Evolutionary conservation across 1,140 invertebrate genomes (phyloP), one percentile per base, ranked within the genome.

Genomic region (Brachionus plicatilis): DNA sequence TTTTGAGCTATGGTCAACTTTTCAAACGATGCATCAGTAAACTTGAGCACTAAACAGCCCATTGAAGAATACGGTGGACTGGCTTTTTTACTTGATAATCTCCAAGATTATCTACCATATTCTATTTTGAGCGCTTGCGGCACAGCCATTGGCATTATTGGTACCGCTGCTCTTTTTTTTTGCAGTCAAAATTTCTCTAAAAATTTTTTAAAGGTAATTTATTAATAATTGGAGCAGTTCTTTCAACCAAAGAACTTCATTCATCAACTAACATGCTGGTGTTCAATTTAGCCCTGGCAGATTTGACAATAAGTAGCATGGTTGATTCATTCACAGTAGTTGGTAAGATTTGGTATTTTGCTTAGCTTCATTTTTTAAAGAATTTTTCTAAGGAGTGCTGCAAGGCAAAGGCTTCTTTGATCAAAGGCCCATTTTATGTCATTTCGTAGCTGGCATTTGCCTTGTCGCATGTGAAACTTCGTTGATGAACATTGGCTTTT

Each of bases 281-380:
- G 80, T 83, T 89, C 4, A 89, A 89, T 82, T 79, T 89, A 1
- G 87, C 88, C 8, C 45, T 88, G 0, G 88, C 88, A 14, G 88
- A 89, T 85, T 68, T 89, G 0, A 87, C 87, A 83, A 87, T 89
- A 0, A 85, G 87, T 9, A 86, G 84, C 8, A 47, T 89, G 29
- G 88, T 87, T 37, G 87, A 89, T 29, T 88, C 88, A 4, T 86
- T 89, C 85, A 88, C 87, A 66, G 86, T 88, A 27, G 70, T 88
- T 11, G 88, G 88, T 89, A 41, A 72, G 68, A 70, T 29, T 24
- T 27, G 43, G 11, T 79, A 82, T 84, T n/a, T n/a, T 41, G 65
- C 78, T 12, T 82, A 12, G 2, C 29, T 29, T 12, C 20, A 33
- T 3, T 50, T 70, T 53, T 70, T 41, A 27, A 5, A 14, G 14